These are phyloP conservation scores for Copsychus sechellarum DNA, from an alignment of 2,113 vertebrate genomes.

Conservation along the genomic window DNA sequence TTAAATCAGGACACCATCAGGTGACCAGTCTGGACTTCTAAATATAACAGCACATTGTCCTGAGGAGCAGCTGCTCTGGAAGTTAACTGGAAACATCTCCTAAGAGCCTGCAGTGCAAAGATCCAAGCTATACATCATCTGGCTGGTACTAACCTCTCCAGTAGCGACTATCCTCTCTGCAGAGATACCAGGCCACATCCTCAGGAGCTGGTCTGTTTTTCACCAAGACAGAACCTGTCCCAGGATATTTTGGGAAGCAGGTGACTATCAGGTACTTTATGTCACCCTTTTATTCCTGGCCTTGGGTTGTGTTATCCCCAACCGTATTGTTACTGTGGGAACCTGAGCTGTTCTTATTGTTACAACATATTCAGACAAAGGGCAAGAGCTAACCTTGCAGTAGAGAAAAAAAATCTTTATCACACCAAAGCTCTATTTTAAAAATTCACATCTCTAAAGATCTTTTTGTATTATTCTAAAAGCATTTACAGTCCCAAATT, in stretches of 20 bases:
- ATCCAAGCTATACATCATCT: background rate
- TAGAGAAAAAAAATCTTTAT: background rate
- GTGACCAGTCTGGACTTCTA: slow-evolving; percentile 42
- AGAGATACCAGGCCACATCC: background rate
- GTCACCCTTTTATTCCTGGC: background rate
- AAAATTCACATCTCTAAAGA: background rate
- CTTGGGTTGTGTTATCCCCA: slow-evolving; percentile 17
- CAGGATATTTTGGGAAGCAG: background rate
- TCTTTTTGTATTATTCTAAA: background rate
- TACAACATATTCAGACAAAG: background rate
- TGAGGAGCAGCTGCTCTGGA: slow-evolving; percentile 48
- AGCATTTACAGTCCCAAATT: background rate
- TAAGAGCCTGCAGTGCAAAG: background rate
- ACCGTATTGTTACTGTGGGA: slow-evolving; percentile 37
- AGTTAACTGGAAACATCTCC: slow-evolving; percentile 30
- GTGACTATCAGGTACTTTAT: background rate
- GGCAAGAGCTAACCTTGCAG: background rate
- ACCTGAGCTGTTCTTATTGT: background rate
- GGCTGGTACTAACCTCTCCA: background rate
- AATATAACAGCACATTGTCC: slow-evolving; percentile 50
- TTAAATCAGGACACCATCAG: slow-evolving; percentile 51
- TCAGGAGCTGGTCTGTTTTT: background rate
- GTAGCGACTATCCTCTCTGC: fast-evolving
- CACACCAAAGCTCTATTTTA: background rate
- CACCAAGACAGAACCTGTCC: background rate